Conservation (phyloP, 2,113 vertebrate genomes). For the Apeltes quadracus region DNA sequence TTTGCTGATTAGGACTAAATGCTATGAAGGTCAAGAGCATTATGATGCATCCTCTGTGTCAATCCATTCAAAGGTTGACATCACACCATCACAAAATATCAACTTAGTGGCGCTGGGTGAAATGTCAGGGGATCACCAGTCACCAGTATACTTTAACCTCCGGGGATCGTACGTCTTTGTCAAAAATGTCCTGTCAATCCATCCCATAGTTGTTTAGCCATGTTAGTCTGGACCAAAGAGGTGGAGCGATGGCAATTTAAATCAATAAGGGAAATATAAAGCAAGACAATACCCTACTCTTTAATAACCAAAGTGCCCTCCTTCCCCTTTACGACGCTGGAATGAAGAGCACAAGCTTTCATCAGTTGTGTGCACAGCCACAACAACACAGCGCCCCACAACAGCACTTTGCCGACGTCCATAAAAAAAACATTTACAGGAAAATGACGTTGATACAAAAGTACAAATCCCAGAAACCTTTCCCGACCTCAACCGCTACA, state of each 20-base stretch:
- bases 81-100: not conserved
- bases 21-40: too few relatives aligned
- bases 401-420: conserved; percentile 1
- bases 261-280: not conserved
- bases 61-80: not conserved
- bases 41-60: not conserved
- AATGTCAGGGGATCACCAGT: not conserved
- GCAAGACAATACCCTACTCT: not conserved
- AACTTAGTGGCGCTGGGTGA: not conserved
- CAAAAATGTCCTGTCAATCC: not conserved
- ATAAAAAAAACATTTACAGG: not conserved
- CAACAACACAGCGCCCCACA: conserved; percentile 41
- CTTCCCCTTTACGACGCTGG: conserved; percentile 7
- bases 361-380: conserved; percentile 62
- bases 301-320: conserved; percentile 12
- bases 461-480: not conserved
- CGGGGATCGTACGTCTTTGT: not conserved
- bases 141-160: not conserved
- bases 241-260: not conserved
- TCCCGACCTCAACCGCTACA: conserved; percentile 5
- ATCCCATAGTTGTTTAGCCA: not conserved
- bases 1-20: not conserved
- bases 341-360: conserved; percentile 27
- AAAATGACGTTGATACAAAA: not conserved
- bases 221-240: conserved; percentile 1